Evolutionary conservation across 64 coral and sea anemone species (phyloP), one percentile per base, ranked within the genome.

Genomic region (Actinia equina): DNA sequence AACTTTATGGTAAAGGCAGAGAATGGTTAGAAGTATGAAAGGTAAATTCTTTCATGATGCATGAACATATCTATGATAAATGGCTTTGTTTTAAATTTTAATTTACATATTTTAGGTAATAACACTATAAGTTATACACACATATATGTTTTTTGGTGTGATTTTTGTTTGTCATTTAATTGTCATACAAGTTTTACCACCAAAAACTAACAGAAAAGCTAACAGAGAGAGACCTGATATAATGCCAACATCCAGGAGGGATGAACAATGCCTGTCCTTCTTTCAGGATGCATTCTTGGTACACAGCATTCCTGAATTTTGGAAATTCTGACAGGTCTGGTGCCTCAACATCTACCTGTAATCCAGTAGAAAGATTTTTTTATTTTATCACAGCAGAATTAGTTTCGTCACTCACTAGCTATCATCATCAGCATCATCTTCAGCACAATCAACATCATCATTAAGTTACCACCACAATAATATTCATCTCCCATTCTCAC

Each of bases 151-250:
- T 37, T 49, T 49, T 49, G 46, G 7, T 49, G 2, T 49, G 7
- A 4, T 49, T 49, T 49, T 49, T 49, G 46, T 49, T 6, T 49
- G 7, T 49, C 30, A 49, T 49, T 49, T 49, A 49, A 49, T 37
- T 49, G 45, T 49, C 46, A 30, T 30, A 25, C 11, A 3, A 0
- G 18, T 26, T 63, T 85, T 53, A 85, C 95, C 95, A 98, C 95
- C 95, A 98, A 80, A 98, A 98, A 57, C 95, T 98, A 42, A 98
- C 95, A 85, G 95, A 98, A 45, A 98, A 98, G 52, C 95, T 98
- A 16, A 89, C 90, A 16, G 93, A 94, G 13, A 98, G 59, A 58
- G 95, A 98, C 18, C 92, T 89, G 49, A 98, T 89, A 87, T 94
- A 98, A 58, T 98, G 95, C 95, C 95, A 98, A 59, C 88, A 60